Conservation (phyloP, 2,797 vertebrate species). For the Sebastes umbrosus region DNA sequence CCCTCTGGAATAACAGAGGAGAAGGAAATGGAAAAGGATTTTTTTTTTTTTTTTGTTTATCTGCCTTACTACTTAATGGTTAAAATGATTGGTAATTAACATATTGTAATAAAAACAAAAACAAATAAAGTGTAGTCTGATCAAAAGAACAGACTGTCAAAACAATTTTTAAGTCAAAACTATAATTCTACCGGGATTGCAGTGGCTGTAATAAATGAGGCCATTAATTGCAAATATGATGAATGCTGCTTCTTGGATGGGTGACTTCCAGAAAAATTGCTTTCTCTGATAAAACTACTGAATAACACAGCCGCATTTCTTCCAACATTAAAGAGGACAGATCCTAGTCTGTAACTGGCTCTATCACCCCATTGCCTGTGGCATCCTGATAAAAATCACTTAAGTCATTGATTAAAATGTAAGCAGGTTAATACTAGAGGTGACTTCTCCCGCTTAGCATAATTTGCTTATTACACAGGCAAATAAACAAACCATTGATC, state of each 20-base stretch:
- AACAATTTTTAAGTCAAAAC: constrained; percentile 9
- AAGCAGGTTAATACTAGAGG: constrained; percentile 79
- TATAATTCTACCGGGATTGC: background rate
- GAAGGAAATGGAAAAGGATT: background rate
- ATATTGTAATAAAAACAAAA: background rate
- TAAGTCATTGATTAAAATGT: constrained; percentile 81
- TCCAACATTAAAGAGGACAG: constrained; percentile 50
- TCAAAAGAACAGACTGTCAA: background rate
- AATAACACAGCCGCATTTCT: constrained; percentile 41
- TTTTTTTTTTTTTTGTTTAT: background rate
- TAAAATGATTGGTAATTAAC: background rate
- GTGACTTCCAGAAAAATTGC: constrained; percentile 34
- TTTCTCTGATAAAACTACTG: constrained; percentile 28
- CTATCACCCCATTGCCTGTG: constrained; percentile 68
- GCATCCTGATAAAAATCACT: constrained; percentile 77
- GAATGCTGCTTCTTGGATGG: constrained; percentile 22
- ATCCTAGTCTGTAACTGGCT: constrained; percentile 46
- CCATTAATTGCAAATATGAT: constrained; percentile 43
- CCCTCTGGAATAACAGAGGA: background rate
- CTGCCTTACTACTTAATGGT: background rate
- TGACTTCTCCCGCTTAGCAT: constrained; percentile 73
- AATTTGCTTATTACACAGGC: constrained; percentile 77
- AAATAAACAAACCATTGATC: constrained; percentile 83
- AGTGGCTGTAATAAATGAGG: constrained; percentile 21
- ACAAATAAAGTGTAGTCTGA: background rate